A percentile compares a stretch with the other conserved stretches of the same genome.
These are phyloP conservation scores for Propithecus perrieri DNA, from an alignment of 2,797 vertebrate species.

Conservation along the genomic window DNA sequence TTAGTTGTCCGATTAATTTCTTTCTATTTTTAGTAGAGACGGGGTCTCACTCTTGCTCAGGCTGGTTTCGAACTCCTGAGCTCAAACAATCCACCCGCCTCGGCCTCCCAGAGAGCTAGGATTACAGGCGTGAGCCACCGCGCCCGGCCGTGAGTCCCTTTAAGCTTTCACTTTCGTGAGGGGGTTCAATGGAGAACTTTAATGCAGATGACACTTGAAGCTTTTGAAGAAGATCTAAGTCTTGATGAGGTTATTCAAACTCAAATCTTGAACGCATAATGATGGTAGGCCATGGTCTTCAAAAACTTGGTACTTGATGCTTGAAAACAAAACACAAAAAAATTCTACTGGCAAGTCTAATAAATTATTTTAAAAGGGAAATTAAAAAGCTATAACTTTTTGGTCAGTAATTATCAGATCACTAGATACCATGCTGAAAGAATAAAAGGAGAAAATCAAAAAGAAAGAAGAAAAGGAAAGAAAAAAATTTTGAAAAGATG, in stretches of 20 bases:
- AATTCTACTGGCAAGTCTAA: slow-evolving; percentile 52
- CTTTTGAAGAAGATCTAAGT: slow-evolving; percentile 60
- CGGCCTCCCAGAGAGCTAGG: too few relatives aligned
- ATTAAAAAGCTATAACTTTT: slow-evolving; percentile 39
- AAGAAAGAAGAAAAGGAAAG: not conserved
- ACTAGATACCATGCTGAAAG: not conserved
- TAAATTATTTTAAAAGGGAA: not conserved
- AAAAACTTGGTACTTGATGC: slow-evolving; percentile 54
- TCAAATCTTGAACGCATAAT: slow-evolving; percentile 56
- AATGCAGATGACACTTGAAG: slow-evolving; percentile 32
- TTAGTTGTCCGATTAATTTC: too few relatives aligned
- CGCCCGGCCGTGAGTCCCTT: not conserved
- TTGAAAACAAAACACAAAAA: slow-evolving; percentile 67
- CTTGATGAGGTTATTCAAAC: slow-evolving; percentile 52
- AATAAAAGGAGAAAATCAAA: not conserved
- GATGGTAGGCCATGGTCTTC: slow-evolving; percentile 52
- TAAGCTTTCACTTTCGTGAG: slow-evolving; percentile 32
- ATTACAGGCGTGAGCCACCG: too few relatives aligned
- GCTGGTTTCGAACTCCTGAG: too few relatives aligned
- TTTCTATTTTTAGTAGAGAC: too few relatives aligned
- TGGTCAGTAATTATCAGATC: slow-evolving; percentile 15
- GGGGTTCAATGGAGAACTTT: slow-evolving; percentile 7
- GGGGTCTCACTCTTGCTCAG: too few relatives aligned
- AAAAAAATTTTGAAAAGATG: not conserved
- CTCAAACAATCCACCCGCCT: too few relatives aligned